These are phyloP conservation scores for Montipora cactus DNA, from an alignment of 64 coral and sea anemone species.

Conservation along the genomic window DNA sequence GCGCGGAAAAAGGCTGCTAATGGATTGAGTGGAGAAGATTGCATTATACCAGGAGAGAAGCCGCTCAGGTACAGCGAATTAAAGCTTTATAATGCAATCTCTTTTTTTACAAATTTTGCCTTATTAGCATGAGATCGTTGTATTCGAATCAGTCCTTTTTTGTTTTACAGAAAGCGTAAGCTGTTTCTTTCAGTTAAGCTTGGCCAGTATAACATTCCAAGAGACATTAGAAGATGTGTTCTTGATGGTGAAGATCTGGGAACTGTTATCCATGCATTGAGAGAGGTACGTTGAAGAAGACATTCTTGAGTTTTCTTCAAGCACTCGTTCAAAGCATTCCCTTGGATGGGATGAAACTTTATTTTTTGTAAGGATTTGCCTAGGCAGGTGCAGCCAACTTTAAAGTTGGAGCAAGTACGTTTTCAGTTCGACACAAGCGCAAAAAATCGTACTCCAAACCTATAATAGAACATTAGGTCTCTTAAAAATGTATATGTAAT, in stretches of 20 bases:
- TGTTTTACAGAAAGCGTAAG: slow-evolving; percentile 71
- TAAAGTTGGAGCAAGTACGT: no score
- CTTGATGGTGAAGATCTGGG: slow-evolving; percentile 76
- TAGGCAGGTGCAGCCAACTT: no score
- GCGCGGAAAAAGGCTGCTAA: slow-evolving; percentile 46
- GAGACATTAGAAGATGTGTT: slow-evolving; percentile 78
- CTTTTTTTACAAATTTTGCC: no score
- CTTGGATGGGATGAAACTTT: no score
- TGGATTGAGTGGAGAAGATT: slow-evolving; percentile 48
- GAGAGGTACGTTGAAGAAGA: slow-evolving; percentile 45
- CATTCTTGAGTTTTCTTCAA: no score
- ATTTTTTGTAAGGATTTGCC: no score
- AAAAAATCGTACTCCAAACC: no score
- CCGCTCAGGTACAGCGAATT: slow-evolving; percentile 23
- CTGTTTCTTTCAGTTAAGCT: slow-evolving; percentile 86
- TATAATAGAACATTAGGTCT: no score
- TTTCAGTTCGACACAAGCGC: no score
- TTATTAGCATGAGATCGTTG: neutral
- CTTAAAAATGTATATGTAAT: no score
- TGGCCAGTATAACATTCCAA: slow-evolving; percentile 80
- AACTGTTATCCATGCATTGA: slow-evolving; percentile 69
- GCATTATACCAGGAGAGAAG: slow-evolving; percentile 92
- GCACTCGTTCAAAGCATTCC: no score
- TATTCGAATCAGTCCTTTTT: neutral
- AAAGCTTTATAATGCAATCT: no score